A percentile compares a stretch with the other conserved stretches of the same genome.
Evolutionary conservation across 92 coral and sea anemone species (phyloP).

Genomic region (Phenganax subtilis): DNA sequence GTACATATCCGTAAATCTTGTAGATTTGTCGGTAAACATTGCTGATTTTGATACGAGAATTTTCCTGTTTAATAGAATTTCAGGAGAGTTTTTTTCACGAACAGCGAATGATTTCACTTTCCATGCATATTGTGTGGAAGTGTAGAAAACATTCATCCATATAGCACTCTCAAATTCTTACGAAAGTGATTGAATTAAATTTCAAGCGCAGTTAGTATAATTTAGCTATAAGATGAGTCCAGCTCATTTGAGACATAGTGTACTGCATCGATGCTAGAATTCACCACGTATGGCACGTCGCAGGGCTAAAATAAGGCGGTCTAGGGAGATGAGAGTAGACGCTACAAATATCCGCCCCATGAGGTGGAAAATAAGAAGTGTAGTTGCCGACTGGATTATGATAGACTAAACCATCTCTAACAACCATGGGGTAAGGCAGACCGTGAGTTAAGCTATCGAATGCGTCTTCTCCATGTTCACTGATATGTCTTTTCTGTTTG

Average conservation of each 20-base stretch:
- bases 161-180: too few relatives aligned
- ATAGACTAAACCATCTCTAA: conserved; percentile 71
- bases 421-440: conserved; percentile 84
- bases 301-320: conserved; percentile 4
- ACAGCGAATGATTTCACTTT: too few relatives aligned
- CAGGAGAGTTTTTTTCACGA: too few relatives aligned
- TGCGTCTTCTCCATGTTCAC: conserved; percentile 90
- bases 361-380: conserved; percentile 38
- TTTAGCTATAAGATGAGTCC: not conserved
- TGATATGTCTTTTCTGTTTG: conserved; percentile 91
- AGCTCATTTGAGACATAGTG: not conserved
- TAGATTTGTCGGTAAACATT: too few relatives aligned
- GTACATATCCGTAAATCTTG: too few relatives aligned
- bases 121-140: too few relatives aligned
- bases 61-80: too few relatives aligned
- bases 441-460: conserved; percentile 75
- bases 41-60: too few relatives aligned
- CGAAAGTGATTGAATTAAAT: too few relatives aligned
- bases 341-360: conserved; percentile 15
- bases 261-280: not conserved
- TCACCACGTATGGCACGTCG: conserved; percentile 27
- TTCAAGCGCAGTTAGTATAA: too few relatives aligned
- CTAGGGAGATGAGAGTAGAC: conserved; percentile 18
- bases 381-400: conserved; percentile 36
- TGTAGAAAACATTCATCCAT: too few relatives aligned